Evolutionary conservation across 2,113 vertebrate species (phyloP), one percentile per base, ranked within the genome.

Genomic region (Leptobrachium ailaonicum): DNA sequence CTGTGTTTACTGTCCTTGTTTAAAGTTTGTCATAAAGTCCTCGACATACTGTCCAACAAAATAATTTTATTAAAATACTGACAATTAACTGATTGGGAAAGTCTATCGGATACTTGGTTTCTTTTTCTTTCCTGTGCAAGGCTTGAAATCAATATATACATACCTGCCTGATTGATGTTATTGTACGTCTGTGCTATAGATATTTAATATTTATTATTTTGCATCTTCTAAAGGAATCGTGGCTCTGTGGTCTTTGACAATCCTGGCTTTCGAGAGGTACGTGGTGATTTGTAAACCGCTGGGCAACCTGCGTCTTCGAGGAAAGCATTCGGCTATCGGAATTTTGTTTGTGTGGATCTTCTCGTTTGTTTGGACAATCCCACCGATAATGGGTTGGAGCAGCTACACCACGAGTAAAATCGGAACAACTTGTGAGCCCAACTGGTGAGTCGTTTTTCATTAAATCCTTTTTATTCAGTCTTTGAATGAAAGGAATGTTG

Each of bases 341-440:
- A 90, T 96, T 83, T 77, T 90, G 76, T 96, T 96, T 0, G 94
- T 95, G 40, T 96, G 96, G 95, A 88, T 86, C 41, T 97, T 95
- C 85, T 95, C 96, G 83, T 95, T 97, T 82, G 83, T 96, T 83
- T 97, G 96, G 89, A 96, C 95, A 66, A 87, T 96, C 71, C 96
- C 94, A 53, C 96, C 96, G 0, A 88, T 91, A 6, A 79, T 95
- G 82, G 96, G 95, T 13, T 97, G 96, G 95, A 95, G 93, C 92
- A 96, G 94, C 87, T 97, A 97, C 84, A 96, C 94, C 0, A 85
- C 93, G 77, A 97, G 95, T 90, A 96, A 94, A 88, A 97, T 97
- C 66, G 96, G 95, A 72, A 97, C 96, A 71, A 97, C 95, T 5
- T 97, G 96, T 88, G 96, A 97, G 85, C 96, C 94, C 0, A 96